Evolutionary conservation across 2,888 invertebrate species (phyloP).

Genomic region (Halictus quadricinctus): DNA sequence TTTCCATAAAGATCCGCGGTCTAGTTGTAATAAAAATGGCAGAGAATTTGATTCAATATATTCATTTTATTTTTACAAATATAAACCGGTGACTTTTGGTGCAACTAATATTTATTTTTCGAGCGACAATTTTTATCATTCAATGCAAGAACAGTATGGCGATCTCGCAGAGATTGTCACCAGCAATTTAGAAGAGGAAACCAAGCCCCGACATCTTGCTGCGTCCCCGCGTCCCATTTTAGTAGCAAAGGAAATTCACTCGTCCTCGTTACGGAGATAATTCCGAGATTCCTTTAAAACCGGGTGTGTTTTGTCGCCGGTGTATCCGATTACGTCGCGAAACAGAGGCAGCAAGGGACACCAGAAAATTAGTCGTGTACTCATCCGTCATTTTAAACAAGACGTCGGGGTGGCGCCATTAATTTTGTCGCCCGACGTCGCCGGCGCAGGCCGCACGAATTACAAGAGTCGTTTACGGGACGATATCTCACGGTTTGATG

Average conservation of each 20-base stretch:
- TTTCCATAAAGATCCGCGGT: too few relatives aligned
- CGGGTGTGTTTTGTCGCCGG: conserved; percentile 39
- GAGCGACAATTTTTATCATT: background rate
- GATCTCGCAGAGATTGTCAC: background rate
- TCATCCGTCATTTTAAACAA: conserved; percentile 78
- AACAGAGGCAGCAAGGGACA: conserved; percentile 35
- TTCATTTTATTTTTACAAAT: background rate
- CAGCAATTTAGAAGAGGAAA: background rate
- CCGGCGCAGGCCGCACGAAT: conserved; percentile 62
- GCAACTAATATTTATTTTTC: background rate
- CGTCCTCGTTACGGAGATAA: conserved; percentile 17
- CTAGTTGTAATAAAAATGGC: too few relatives aligned
- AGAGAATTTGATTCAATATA: too few relatives aligned
- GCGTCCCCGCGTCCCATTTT: background rate
- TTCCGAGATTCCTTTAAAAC: conserved; percentile 12
- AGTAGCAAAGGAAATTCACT: background rate
- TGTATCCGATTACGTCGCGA: conserved; percentile 64
- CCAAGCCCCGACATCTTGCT: background rate
- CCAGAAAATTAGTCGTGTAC: conserved; percentile 41
- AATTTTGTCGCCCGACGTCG: conserved; percentile 73
- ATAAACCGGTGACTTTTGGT: background rate
- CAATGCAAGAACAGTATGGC: background rate
- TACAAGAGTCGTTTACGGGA: conserved; percentile 72
- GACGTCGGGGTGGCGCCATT: conserved; percentile 73
- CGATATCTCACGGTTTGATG: conserved; percentile 75